phyloP scores from a whole-genome alignment of 1,140 invertebrate species.

The Drosophila bocki region DNA sequence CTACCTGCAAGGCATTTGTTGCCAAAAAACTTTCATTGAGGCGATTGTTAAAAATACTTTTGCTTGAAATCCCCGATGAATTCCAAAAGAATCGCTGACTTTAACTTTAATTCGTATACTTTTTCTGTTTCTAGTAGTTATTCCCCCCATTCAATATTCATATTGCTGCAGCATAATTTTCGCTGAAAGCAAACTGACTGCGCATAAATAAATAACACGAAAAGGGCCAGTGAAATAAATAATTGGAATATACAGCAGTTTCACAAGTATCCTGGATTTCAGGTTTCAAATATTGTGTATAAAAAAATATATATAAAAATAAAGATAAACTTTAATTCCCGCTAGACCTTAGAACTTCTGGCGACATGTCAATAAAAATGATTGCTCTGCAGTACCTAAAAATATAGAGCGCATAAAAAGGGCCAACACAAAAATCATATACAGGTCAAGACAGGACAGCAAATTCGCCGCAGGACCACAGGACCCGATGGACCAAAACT shows the following conservation, averaged over 20 bases:
- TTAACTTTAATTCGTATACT: slow-evolving; percentile 2
- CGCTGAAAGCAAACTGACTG: slow-evolving; percentile 13
- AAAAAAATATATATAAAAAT: too few relatives aligned
- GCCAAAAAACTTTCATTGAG: slow-evolving; percentile 21
- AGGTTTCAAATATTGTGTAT: not conserved
- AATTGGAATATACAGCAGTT: not conserved
- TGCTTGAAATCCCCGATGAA: not conserved
- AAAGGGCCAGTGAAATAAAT: not conserved
- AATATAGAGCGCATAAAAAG: slow-evolving; percentile 10
- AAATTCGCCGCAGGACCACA: slow-evolving; percentile 1
- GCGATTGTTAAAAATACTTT: slow-evolving; percentile 20
- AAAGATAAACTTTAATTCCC: slow-evolving; percentile 24
- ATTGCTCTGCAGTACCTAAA: slow-evolving; percentile 20
- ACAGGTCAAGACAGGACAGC: slow-evolving; percentile 22
- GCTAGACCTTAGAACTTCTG: not conserved
- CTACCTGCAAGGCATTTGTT: slow-evolving; percentile 10
- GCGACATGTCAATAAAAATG: slow-evolving; percentile 29
- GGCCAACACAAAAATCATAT: slow-evolving; percentile 2
- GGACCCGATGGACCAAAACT: slow-evolving; percentile 4
- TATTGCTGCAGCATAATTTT: slow-evolving; percentile 55
- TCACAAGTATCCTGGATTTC: not conserved
- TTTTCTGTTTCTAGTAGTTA: not conserved
- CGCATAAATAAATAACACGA: slow-evolving; percentile 49
- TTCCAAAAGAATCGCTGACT: not conserved
- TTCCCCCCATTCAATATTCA: slow-evolving; percentile 51